Conservation (phyloP, 2,797 vertebrate species). For the Brotogeris chrysoptera region DNA sequence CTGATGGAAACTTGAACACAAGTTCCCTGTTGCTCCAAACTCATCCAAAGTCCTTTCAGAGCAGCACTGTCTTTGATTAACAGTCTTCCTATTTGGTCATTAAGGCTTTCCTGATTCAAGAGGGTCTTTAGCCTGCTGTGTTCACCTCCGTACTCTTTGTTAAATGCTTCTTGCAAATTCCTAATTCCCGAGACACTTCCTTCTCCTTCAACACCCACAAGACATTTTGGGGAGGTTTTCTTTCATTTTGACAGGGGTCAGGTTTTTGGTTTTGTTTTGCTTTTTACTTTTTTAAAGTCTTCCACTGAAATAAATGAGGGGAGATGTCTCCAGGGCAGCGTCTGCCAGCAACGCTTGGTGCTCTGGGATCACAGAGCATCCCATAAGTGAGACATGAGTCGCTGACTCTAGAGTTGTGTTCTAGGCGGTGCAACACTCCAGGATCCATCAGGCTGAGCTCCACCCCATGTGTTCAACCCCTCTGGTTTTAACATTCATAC, state of each 20-base stretch:
- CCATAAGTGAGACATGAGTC: accelerated
- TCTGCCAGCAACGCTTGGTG: background rate
- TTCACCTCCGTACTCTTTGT: background rate
- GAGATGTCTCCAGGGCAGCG: background rate
- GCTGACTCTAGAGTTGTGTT: background rate
- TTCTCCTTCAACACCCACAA: background rate
- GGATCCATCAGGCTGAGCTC: background rate
- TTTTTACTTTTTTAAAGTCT: background rate
- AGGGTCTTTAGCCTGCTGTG: background rate
- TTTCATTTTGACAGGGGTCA: background rate
- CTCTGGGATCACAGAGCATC: background rate
- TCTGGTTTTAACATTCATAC: accelerated
- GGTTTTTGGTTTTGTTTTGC: background rate
- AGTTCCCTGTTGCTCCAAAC: background rate
- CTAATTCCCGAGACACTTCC: background rate
- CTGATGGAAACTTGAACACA: background rate
- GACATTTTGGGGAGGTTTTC: background rate
- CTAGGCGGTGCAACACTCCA: accelerated
- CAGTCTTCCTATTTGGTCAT: background rate
- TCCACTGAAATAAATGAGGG: background rate
- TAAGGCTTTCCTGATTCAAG: background rate
- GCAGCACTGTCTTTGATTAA: background rate
- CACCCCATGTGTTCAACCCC: accelerated
- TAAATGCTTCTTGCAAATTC: background rate
- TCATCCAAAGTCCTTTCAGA: background rate